phyloP scores from a whole-genome alignment of 2,888 invertebrate genomes.

The Clunio marinus region DNA sequence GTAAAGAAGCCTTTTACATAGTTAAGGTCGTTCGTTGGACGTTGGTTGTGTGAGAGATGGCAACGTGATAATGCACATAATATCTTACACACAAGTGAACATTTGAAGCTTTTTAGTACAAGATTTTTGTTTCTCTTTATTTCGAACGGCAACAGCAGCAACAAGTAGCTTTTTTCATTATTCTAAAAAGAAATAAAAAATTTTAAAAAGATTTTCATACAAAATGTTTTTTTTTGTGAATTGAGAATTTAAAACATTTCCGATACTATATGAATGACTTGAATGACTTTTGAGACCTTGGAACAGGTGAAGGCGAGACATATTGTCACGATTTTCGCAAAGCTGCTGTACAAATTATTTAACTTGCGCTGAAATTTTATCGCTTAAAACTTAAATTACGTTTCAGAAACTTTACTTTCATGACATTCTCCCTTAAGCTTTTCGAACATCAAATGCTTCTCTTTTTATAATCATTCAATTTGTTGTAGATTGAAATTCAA shows the following conservation, averaged over 20 bases:
- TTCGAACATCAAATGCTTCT: slow-evolving; percentile 8
- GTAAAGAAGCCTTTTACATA: slow-evolving; percentile 21
- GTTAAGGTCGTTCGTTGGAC: slow-evolving; percentile 20
- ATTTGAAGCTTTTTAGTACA: slow-evolving; percentile 11
- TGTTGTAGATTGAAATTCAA: too few species aligned
- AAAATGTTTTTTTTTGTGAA: background rate
- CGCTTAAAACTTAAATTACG: background rate
- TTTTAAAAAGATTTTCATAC: background rate
- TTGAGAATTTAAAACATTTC: slow-evolving; percentile 5
- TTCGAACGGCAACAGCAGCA: background rate
- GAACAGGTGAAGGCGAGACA: slow-evolving; percentile 3
- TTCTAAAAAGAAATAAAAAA: background rate
- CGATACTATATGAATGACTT: background rate
- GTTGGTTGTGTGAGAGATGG: background rate
- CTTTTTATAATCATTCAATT: too few species aligned
- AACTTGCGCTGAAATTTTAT: background rate
- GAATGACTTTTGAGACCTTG: slow-evolving; percentile 9
- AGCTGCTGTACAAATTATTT: too few species aligned
- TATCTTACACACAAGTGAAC: background rate
- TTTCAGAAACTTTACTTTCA: slow-evolving; percentile 1
- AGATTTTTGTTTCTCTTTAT: background rate
- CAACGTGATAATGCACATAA: slow-evolving; percentile 9
- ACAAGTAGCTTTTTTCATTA: background rate
- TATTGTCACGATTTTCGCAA: slow-evolving; percentile 2
- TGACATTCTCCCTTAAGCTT: background rate